Evolutionary conservation across 2,113 vertebrate species (phyloP), one percentile per base, ranked within the genome.

Genomic region (Chionis minor): DNA sequence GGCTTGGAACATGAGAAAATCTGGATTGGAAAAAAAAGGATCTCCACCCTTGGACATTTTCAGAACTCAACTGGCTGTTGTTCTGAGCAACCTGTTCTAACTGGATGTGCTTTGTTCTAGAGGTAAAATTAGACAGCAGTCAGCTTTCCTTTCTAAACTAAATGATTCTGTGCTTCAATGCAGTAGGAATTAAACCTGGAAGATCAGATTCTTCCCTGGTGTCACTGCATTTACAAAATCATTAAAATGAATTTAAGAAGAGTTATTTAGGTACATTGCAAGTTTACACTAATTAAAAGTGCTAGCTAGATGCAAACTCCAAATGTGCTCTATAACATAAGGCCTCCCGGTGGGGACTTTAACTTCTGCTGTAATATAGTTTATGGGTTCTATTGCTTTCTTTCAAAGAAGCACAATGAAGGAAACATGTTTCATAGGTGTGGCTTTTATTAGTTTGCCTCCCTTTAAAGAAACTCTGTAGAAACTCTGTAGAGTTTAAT

Each of bases 261-360:
- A 33, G 20, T 2, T 30, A n/a, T 42, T 92, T 72, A 47, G 13
- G 23, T 33, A 33, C 32, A 19, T n/a, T 27, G 8, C 32, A 69
- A 20, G 14, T 2, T 86, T 72, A 69, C 13, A 32, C 7, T 69
- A 47, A 78, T 38, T 47, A 52, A 38, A 56, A 65, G 6, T 18
- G 7, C 10, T 55, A 95, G 14, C 16, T 59, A 54, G 28, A 85
- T 65, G 24, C 16, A 94, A 59, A 27, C 28, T 73, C 28, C n/a
- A 32, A 69, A 55, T 20, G 5, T 27, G 12, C 5, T 63, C 19
- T 28, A 17, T 15, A 8, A 45, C 15, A 9, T 9, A 52, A 80
- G 11, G 4, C 6, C 1, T 4, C 8, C 10, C 18, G 0, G 0
- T 23, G 13, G 11, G 11, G 23, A 67, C 18, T 75, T 58, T 18